Evolutionary conservation across 2,797 vertebrate species (phyloP).

Genomic region (Rhinatrema bivittatum): DNA sequence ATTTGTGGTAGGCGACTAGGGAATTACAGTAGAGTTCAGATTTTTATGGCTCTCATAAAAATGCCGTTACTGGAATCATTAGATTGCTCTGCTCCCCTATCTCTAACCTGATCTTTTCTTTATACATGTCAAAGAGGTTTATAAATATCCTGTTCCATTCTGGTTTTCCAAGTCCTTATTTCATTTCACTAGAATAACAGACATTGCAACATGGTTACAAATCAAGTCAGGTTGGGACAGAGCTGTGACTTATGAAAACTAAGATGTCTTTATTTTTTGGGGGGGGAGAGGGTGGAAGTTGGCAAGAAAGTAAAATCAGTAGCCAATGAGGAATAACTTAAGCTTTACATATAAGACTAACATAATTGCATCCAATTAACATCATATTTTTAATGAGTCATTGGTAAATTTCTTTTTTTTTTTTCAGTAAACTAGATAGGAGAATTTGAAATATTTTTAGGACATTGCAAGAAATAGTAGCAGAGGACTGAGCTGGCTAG

Average conservation of each 20-base stretch:
- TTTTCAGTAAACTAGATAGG: too few species aligned
- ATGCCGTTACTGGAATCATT: not conserved
- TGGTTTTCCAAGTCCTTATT: conserved; percentile 25
- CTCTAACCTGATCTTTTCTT: not conserved
- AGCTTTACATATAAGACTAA: conserved; percentile 26
- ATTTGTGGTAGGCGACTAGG: not conserved
- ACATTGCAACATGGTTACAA: conserved; percentile 27
- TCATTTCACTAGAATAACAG: conserved; percentile 33
- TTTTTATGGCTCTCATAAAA: not conserved
- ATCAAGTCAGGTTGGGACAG: conserved; percentile 29
- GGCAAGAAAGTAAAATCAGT: conserved; percentile 21
- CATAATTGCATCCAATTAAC: not conserved
- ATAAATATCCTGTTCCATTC: conserved; percentile 24
- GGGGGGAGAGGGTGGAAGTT: not conserved
- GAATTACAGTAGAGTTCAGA: not conserved
- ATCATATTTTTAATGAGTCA: too few species aligned
- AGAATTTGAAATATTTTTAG: too few species aligned
- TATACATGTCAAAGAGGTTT: conserved; percentile 22
- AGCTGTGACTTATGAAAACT: conserved; percentile 26
- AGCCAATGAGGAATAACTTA: conserved; percentile 16
- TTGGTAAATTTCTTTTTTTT: too few species aligned
- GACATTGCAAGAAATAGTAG: too few species aligned
- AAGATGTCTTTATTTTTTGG: too few species aligned
- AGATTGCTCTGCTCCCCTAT: not conserved
- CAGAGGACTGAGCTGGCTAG: too few species aligned